Conservation (phyloP, 1,140 invertebrate genomes). For the Sycophila sp. region DNA sequence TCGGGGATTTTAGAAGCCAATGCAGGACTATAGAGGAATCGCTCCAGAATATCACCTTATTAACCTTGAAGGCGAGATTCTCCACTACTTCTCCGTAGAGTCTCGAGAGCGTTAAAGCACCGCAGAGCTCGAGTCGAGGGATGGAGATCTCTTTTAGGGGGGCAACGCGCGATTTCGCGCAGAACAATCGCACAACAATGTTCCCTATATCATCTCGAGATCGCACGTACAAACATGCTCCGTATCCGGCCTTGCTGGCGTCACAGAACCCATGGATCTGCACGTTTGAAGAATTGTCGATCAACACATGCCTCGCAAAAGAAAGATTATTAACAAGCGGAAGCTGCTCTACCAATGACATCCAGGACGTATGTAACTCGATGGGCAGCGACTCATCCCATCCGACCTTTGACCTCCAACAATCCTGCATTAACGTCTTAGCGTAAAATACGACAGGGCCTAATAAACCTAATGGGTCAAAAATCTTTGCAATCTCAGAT, state of each 20-base stretch:
- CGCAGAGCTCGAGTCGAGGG: constrained; percentile 24
- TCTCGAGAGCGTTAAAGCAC: background rate
- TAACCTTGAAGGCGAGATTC: background rate
- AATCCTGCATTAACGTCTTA: constrained; percentile 35
- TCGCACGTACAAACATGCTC: too few relatives aligned
- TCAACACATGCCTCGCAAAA: too few relatives aligned
- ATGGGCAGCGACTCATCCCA: constrained; percentile 38
- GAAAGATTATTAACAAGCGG: too few relatives aligned
- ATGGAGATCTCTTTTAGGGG: constrained; percentile 27
- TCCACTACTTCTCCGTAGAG: constrained; percentile 2
- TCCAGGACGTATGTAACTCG: background rate
- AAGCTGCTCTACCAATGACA: background rate
- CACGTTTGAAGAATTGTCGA: too few relatives aligned
- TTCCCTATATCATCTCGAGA: background rate
- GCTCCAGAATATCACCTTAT: constrained; percentile 45
- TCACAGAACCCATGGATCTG: too few relatives aligned
- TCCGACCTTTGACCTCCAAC: constrained; percentile 33
- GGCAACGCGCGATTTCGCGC: constrained; percentile 33
- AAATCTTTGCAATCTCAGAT: constrained; percentile 25
- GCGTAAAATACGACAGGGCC: constrained; percentile 28
- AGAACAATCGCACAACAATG: background rate
- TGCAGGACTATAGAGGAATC: constrained; percentile 59
- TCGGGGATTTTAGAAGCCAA: constrained; percentile 53
- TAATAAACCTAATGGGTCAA: constrained; percentile 23
- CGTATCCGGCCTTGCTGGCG: too few relatives aligned